Conservation (phyloP, 2,113 vertebrate genomes). For the Mohoua ochrocephala region DNA sequence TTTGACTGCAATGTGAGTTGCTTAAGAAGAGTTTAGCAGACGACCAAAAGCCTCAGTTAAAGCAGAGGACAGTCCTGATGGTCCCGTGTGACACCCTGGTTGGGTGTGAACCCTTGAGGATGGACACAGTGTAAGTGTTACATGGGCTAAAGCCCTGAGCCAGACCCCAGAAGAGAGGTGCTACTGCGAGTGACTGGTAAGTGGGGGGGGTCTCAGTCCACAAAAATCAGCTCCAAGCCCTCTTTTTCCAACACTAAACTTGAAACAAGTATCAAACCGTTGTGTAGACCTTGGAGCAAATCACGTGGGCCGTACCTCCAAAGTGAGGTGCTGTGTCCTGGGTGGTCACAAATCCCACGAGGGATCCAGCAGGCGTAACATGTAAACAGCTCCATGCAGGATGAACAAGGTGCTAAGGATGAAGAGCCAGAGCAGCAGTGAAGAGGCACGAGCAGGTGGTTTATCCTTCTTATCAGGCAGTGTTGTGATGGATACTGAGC, state of each 20-base stretch:
- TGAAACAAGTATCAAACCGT: background rate
- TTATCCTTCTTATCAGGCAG: background rate
- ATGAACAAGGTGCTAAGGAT: background rate
- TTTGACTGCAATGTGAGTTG: background rate
- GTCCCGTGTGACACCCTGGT: background rate
- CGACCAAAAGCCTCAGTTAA: background rate
- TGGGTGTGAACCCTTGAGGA: background rate
- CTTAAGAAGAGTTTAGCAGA: background rate
- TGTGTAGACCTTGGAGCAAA: background rate
- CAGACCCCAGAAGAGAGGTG: background rate
- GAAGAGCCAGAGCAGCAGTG: background rate
- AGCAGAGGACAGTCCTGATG: background rate
- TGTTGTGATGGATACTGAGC: background rate
- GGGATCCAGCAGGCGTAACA: rapidly evolving
- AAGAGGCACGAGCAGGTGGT: background rate
- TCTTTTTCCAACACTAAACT: background rate
- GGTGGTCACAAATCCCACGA: background rate
- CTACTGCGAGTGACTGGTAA: background rate
- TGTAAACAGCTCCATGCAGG: background rate
- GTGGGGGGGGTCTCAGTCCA: background rate
- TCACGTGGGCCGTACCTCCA: background rate
- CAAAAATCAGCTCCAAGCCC: background rate
- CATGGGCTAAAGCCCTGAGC: background rate
- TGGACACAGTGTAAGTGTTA: rapidly evolving
- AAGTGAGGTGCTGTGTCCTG: background rate